phyloP scores from a whole-genome alignment of 2,888 invertebrate genomes.

The Callosobruchus maculatus region DNA sequence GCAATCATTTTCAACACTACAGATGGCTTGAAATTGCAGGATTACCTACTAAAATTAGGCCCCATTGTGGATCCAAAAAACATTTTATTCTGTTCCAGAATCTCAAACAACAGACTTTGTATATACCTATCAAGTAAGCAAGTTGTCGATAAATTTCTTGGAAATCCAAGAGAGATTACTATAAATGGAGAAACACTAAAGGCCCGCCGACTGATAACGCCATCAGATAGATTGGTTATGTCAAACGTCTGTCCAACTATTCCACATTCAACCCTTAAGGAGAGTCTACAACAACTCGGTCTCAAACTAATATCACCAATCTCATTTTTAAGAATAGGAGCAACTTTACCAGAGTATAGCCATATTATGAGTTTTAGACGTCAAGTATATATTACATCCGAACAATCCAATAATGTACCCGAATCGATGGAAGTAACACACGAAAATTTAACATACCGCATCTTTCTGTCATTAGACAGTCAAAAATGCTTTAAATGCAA shows the following conservation, averaged over 20 bases:
- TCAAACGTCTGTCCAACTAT: conserved; percentile 2
- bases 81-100: not conserved
- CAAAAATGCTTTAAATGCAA: not conserved
- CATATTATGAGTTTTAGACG: too few relatives aligned
- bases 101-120: not conserved
- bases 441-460: not conserved
- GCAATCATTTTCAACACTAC: too few relatives aligned
- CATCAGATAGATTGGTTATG: not conserved
- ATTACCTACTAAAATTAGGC: too few relatives aligned
- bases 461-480: not conserved
- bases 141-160: not conserved
- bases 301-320: not conserved
- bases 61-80: too few relatives aligned
- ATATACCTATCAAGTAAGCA: not conserved
- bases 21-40: too few relatives aligned
- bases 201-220: not conserved
- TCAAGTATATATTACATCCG: not conserved
- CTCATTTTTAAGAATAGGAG: too few relatives aligned
- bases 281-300: not conserved
- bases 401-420: not conserved
- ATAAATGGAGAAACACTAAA: not conserved
- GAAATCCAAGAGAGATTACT: not conserved
- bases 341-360: too few relatives aligned
- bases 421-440: not conserved
- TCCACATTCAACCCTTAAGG: not conserved